phyloP scores from a whole-genome alignment of 2,888 invertebrate species.

The Scaptomyza cyrtandrae region DNA sequence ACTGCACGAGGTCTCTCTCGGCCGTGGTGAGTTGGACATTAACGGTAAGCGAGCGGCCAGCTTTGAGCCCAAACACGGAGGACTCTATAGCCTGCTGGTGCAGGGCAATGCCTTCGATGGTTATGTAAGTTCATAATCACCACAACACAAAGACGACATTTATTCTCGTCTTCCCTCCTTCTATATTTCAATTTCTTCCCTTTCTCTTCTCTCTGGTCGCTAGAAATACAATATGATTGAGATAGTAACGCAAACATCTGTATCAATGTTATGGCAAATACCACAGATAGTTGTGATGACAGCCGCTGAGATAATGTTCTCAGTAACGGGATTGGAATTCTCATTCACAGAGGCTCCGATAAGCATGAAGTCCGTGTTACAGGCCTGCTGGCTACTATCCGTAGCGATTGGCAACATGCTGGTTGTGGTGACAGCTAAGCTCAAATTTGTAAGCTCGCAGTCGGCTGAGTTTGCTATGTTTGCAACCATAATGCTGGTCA shows the following conservation, averaged over 20 bases:
- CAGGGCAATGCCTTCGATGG: constrained; percentile 83
- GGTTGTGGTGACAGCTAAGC: constrained; percentile 88
- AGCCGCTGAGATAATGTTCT: constrained; percentile 97
- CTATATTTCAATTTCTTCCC: background rate
- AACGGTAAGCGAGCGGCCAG: constrained; percentile 60
- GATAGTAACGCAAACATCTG: constrained; percentile 88
- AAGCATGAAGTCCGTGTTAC: constrained; percentile 97
- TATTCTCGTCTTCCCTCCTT: background rate
- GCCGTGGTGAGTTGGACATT: constrained; percentile 57
- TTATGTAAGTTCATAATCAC: constrained; percentile 79
- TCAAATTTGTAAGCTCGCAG: constrained; percentile 84
- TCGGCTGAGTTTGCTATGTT: constrained; percentile 94
- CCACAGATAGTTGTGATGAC: constrained; percentile 98
- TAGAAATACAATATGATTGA: constrained; percentile 68
- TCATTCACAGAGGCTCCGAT: constrained; percentile 97
- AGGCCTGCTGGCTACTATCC: constrained; percentile 96
- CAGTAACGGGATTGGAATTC: constrained; percentile 97
- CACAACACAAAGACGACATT: no score
- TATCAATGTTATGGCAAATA: constrained; percentile 91
- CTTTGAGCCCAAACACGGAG: constrained; percentile 86
- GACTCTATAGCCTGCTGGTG: constrained; percentile 87
- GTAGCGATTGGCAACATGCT: constrained; percentile 97
- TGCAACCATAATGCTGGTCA: constrained; percentile 92
- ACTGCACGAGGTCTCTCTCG: constrained; percentile 62
- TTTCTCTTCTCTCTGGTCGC: background rate